Conservation (phyloP, 2,888 invertebrate genomes). For the Aphelenchoides bicaudatus region DNA sequence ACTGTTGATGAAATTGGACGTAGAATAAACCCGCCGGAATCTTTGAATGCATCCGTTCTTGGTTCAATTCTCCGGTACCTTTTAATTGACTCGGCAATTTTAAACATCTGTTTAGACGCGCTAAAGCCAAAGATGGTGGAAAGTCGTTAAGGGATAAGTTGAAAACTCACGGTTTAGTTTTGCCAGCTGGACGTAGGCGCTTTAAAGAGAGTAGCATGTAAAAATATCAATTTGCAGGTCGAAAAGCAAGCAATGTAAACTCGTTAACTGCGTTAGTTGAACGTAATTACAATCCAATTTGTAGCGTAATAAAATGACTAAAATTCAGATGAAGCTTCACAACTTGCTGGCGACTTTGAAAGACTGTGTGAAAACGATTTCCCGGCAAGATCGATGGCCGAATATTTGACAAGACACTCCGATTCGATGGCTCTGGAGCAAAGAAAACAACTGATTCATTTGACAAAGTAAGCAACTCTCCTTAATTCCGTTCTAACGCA, state of each 20-base stretch:
- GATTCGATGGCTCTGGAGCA: constrained; percentile 20
- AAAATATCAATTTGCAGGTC: no score
- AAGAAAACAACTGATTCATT: constrained; percentile 28
- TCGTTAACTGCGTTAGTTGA: constrained; percentile 43
- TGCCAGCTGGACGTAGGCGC: constrained; percentile 44
- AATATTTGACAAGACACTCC: constrained; percentile 26
- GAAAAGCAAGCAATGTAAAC: constrained; percentile 42
- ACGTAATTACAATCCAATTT: constrained; percentile 27
- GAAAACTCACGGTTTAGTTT: constrained; percentile 36
- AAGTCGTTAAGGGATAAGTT: constrained; percentile 43
- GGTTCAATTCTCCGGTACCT: constrained; percentile 42
- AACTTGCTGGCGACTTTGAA: constrained; percentile 39
- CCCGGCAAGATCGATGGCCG: constrained; percentile 34
- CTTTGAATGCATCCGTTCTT: constrained; percentile 42
- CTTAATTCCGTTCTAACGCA: no score
- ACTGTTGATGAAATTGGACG: constrained; percentile 43
- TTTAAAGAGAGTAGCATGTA: no score
- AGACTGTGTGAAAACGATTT: constrained; percentile 40
- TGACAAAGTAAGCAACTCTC: constrained; percentile 27
- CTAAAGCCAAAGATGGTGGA: constrained; percentile 45
- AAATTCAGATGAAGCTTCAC: constrained; percentile 35
- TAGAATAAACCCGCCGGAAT: constrained; percentile 42
- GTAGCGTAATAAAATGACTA: no score
- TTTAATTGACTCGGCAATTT: constrained; percentile 16
- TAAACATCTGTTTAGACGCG: constrained; percentile 24